Evolutionary conservation across 2,797 vertebrate genomes (phyloP).

Genomic region (Falco berigora): DNA sequence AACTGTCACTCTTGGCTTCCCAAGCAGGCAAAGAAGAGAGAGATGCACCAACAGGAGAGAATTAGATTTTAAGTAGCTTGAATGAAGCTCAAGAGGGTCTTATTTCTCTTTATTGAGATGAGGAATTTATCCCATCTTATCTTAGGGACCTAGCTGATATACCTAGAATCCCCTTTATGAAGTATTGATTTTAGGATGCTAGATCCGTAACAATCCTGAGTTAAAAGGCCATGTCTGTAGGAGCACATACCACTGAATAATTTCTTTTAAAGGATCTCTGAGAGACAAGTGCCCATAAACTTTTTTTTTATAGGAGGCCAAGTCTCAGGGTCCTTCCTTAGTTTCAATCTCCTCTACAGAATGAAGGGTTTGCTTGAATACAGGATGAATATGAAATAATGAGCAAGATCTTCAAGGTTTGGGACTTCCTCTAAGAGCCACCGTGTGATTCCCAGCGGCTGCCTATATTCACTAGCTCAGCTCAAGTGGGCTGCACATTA

Average conservation of each 20-base stretch:
- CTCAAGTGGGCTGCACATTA: conserved; percentile 27
- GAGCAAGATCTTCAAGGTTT: not conserved
- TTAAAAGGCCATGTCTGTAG: not conserved
- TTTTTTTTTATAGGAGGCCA: not conserved
- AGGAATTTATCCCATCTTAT: not conserved
- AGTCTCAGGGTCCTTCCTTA: not conserved
- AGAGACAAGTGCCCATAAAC: not conserved
- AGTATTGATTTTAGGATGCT: not conserved
- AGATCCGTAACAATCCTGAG: not conserved
- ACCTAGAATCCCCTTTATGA: not conserved
- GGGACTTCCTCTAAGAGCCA: not conserved
- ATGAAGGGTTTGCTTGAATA: not conserved
- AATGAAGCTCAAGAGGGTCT: not conserved
- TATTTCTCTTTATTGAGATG: not conserved
- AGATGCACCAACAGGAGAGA: not conserved
- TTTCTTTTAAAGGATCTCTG: not conserved
- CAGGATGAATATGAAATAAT: not conserved
- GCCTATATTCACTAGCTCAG: not conserved
- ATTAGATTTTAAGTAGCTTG: not conserved
- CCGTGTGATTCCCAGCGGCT: not conserved
- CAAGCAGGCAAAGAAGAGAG: not conserved
- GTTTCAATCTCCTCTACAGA: not conserved
- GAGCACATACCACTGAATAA: not conserved
- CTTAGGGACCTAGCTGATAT: not conserved
- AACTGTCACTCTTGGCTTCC: not conserved